phyloP scores from a whole-genome alignment of 2,888 invertebrate genomes.

The Brachylomia viminalis region DNA sequence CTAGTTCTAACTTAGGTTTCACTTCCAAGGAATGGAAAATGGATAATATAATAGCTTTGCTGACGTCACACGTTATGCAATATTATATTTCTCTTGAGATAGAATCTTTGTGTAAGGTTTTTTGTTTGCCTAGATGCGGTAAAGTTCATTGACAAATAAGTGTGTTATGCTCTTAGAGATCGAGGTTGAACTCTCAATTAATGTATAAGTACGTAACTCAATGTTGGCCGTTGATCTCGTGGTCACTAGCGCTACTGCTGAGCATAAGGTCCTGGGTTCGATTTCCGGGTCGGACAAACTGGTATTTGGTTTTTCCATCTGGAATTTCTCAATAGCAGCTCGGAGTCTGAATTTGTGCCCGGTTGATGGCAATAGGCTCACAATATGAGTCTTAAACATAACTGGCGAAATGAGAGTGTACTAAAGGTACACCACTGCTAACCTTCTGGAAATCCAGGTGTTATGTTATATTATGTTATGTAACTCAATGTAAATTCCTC shows the following conservation, averaged over 20 bases:
- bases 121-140: no score
- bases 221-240: no score
- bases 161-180: not conserved
- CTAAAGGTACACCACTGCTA: not conserved
- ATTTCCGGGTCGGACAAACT: not conserved
- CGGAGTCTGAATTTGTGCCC: not conserved
- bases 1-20: conserved; percentile 40
- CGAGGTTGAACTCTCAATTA: no score
- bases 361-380: not conserved
- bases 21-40: conserved; percentile 32
- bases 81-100: conserved; percentile 13
- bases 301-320: not conserved
- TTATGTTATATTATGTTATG: not conserved
- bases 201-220: not conserved
- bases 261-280: not conserved
- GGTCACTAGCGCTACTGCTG: not conserved
- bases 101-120: no score
- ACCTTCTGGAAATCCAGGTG: no score
- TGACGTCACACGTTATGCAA: conserved; percentile 2
- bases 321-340: not conserved
- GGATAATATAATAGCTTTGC: conserved; percentile 11
- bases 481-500: not conserved
- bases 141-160: not conserved
- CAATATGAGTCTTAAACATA: no score
- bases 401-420: not conserved